Base-by-base conservation (phyloP, 92 coral and sea anemone genomes). In the Zoanthus gigantus region DNA sequence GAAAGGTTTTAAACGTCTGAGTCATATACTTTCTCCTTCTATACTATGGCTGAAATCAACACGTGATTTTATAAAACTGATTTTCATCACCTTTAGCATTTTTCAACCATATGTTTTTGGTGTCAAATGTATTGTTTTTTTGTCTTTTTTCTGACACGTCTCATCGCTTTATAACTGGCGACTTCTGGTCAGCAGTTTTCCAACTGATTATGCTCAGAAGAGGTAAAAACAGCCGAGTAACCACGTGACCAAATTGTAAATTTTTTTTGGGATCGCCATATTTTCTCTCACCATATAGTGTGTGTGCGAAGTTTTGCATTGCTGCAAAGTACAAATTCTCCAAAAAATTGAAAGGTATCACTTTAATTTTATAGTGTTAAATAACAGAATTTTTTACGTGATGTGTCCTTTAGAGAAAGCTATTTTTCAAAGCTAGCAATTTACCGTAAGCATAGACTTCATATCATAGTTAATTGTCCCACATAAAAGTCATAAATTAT, bases 191-290 rank as follows among this genome's bases (percentile, higher is more conserved):
- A 81, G 85, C 71, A 52, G 85, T 30, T 12, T 11, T 15, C 17
- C 14, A 13, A 42, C 5, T 46, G 85, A 81, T 29, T 67, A 81
- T 81, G 85, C 85, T 74, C 85, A 81, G 15, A 66, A 66, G 44
- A 44, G 42, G 28, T 34, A 28, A 68, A 18, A 18, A 68, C 60
- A 4, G 74, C 84, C 82, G 88, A 87, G 86, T 93, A 82, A 91
- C 94, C 98, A 95, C 98, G 98, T 95, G 98, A 95, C 72, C 98
- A 78, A 91, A 46, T 91, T 92, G 95, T 90, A 92, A 83, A 83
- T 87, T 92, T 90, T 72, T 37, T 37, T 37, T 85, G 87, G 92
- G 96, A 83, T 93, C 98, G 96, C 98, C 98, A 95, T 95, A 91
- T 94, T 91, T 77, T 92, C 89, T 82, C 91, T 93, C 94, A 77